Base-by-base conservation (phyloP, 2,797 vertebrate genomes). In the Danio choprae region DNA sequence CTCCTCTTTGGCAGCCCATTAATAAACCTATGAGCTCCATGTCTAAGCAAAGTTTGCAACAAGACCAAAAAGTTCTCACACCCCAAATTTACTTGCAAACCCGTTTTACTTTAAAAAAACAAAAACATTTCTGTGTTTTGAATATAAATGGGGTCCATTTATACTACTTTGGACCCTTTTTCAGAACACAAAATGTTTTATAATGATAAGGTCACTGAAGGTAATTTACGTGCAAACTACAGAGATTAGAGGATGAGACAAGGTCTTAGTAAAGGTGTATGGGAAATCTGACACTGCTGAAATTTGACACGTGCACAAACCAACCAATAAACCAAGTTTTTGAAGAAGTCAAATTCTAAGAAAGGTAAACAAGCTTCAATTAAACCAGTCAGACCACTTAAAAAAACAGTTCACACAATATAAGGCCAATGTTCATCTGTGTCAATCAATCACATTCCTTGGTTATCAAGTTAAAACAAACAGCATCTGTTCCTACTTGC, bases 361-460 rank as follows among this genome's bases (percentile, higher is more conserved):
- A 18, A 53, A 56, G 2, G 13, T 53, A 64, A 43, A 65, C 0
- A 29, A 48, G 56, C 71, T 70, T 41, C n/a, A 55, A 10, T 74
- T 48, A 60, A 74, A 65, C 48, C 18, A 18, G 60, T 65, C 38
- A 9, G 38, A 76, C 62, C 10, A 43, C 50, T 55, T 18, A 22
- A 41, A 43, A 13, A 29, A 29, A 43, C 36, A 63, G 20, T 29
- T 50, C 18, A 48, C 10, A 74, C 7, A 64, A 2, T 44, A 29
- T 55, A 29, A 36, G 40, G 7, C 4, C 15, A 44, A 38, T 77
- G 11, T 67, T 38, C 7, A n/a, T 20, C 11, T n/a, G 50, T 10
- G 38, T 55, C 16, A 67, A 58, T 67, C 59, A 46, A 77, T 36
- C 62, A 72, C 69, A 67, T 67, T 46, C 7, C 22, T 67, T 4